Evolutionary conservation across 1,140 invertebrate genomes (phyloP).

Genomic region (Caenorhabditis elegans): DNA sequence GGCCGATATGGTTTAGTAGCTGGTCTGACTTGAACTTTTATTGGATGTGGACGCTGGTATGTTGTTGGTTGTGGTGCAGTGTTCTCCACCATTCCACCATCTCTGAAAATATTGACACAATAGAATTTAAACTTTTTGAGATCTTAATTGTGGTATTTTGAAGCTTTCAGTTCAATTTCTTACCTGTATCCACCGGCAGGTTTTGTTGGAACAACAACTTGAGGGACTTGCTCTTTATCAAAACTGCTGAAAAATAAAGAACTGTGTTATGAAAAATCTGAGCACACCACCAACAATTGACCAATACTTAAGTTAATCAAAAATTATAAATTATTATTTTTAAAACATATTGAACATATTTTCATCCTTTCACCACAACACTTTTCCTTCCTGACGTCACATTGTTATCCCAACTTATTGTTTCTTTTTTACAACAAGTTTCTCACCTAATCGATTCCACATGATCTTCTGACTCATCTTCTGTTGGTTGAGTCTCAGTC

Average conservation of each 20-base stretch:
- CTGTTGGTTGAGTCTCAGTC: not conserved
- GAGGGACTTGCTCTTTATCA: not conserved
- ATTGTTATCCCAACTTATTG: not conserved
- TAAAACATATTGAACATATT: too few species aligned
- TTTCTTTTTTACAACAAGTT: not conserved
- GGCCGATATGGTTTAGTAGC: not conserved
- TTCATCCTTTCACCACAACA: too few species aligned
- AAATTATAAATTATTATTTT: too few species aligned
- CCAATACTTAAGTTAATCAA: too few species aligned
- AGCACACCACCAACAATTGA: not conserved
- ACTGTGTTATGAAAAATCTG: not conserved
- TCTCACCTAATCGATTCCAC: conserved; percentile 6
- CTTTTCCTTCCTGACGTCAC: not conserved
- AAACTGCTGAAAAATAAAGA: not conserved
- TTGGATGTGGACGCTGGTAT: not conserved
- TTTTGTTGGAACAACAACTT: conserved; percentile 16
- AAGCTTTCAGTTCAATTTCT: not conserved
- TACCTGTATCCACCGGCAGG: not conserved
- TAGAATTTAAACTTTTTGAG: not conserved
- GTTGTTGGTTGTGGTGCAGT: conserved; percentile 6
- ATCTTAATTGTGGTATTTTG: too few species aligned
- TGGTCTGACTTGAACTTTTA: conserved; percentile 1
- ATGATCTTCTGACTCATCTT: conserved; percentile 1
- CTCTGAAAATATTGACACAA: not conserved
- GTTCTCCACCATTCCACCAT: not conserved